Base-by-base conservation (phyloP, 2,797 vertebrate species). In the Ataeniobius toweri region DNA sequence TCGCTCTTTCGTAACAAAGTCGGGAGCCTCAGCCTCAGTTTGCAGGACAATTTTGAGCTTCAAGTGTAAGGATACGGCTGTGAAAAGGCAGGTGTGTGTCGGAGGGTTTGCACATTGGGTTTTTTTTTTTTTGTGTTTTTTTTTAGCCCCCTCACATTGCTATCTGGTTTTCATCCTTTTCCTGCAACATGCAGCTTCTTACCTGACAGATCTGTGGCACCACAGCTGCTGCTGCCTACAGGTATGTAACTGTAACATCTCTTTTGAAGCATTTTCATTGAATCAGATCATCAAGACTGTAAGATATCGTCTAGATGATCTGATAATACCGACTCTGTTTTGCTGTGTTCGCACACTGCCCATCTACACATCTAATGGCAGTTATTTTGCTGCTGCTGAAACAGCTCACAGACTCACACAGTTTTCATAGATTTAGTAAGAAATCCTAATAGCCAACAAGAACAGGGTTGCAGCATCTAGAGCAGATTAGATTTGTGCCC, bases 181-280 rank as follows among this genome's bases (percentile, higher is more conserved):
- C 77, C 86, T 80, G 71, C 41, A 78, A 90, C 78, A 92, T 81
- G 88, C 85, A 88, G 85, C 88, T 26, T 56, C 85, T 63, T 75
- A 89, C 89, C 90, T 94, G 90, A 79, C 89, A 90, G 83, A 90
- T 91, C 88, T 88, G 85, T 78, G 85, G 75, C 81, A 78, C 72
- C 85, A 78, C 77, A 84, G 22, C 89, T 90, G 88, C 91, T 68
- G 55, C 61, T 90, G 77, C 90, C 91, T 84, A 90, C 93, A 94
- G 93, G 94, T 95, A 85, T 91, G 91, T 89, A 78, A 74, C 59
- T 28, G 55, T 72, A 50, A 18, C 72, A 44, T 56, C 24, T 24
- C 10, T 68, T 36, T n/a, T n/a, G 20, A 68, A 14, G 1, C 8
- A 18, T 41, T 76, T 41, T 68, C 13, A 26, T 24, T 24, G 26